Conservation (phyloP, 2,797 vertebrate species). For the Oreonectes daqikongensis region DNA sequence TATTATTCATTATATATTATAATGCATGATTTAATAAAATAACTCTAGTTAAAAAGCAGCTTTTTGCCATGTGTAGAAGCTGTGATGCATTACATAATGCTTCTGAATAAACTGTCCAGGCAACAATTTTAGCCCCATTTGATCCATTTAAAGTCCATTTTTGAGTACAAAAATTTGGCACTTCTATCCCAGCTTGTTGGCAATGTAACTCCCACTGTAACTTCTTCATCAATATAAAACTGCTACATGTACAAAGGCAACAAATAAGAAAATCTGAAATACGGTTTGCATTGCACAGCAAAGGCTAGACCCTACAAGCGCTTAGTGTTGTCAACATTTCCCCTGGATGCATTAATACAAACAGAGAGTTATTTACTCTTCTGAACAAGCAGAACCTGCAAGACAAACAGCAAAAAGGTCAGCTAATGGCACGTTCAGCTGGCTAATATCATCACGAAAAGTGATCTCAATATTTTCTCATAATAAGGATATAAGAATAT, state of each 20-base stretch:
- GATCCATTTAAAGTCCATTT: conserved; percentile 13
- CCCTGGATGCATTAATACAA: conserved; percentile 21
- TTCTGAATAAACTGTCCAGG: conserved; percentile 9
- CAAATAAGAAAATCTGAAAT: conserved; percentile 7
- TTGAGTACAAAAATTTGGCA: conserved; percentile 13
- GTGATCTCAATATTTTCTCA: not conserved
- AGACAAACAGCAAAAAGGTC: not conserved
- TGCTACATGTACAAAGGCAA: conserved; percentile 41
- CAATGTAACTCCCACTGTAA: conserved; percentile 26
- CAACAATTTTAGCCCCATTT: conserved; percentile 12
- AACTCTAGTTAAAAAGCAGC: conserved; percentile 34
- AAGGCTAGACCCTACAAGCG: conserved; percentile 16
- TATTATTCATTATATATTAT: conserved; percentile 56
- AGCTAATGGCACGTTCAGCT: conserved; percentile 4
- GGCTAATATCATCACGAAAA: conserved; percentile 2
- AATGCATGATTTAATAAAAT: conserved; percentile 25
- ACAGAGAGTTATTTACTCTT: not conserved
- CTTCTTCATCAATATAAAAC: conserved; percentile 33
- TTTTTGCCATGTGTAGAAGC: conserved; percentile 5
- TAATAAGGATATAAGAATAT: not conserved
- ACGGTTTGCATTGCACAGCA: conserved; percentile 24
- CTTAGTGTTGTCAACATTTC: conserved; percentile 4
- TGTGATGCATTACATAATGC: not conserved
- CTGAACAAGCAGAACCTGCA: conserved; percentile 4
- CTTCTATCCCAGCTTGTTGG: conserved; percentile 18